Percentiles rank a stretch among this genome's conserved stretches.
Evolutionary conservation across 2,797 vertebrate species (phyloP).

Genomic region (Cichlasoma orientale): DNA sequence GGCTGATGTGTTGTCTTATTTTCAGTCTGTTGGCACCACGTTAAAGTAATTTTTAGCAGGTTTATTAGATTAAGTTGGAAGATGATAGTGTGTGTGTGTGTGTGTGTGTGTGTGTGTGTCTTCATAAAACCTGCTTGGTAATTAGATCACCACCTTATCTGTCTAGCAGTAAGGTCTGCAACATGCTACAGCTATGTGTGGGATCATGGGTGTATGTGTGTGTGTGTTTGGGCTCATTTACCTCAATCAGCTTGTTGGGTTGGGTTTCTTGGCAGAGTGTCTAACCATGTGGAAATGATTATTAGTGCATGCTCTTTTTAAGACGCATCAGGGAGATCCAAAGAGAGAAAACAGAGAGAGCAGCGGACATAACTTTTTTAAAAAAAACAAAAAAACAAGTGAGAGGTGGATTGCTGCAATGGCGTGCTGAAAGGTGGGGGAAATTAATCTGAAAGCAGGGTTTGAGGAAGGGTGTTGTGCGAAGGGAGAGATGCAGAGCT

Average conservation of each 20-base stretch:
- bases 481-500: constrained; percentile 15
- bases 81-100: constrained; percentile 46
- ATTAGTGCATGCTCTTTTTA: constrained; percentile 67
- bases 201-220: neutral
- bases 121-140: constrained; percentile 64
- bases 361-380: neutral
- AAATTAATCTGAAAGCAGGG: constrained; percentile 38
- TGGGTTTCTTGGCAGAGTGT: constrained; percentile 60
- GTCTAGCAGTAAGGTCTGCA: constrained; percentile 43
- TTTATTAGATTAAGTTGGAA: constrained; percentile 68
- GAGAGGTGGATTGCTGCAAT: constrained; percentile 40
- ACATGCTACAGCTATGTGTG: constrained; percentile 15
- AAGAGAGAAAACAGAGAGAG: constrained; percentile 34
- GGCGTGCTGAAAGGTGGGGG: constrained; percentile 43
- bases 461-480: constrained; percentile 22
- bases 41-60: constrained; percentile 52
- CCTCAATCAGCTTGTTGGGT: constrained; percentile 45
- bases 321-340: constrained; percentile 55
- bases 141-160: constrained; percentile 68
- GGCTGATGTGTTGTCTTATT: constrained; percentile 31
- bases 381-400: constrained; percentile 10
- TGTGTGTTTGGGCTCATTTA: constrained; percentile 26
- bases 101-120: constrained; percentile 5
- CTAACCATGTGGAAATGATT: constrained; percentile 79
- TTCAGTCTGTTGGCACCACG: constrained; percentile 28